Percentiles rank a stretch among this genome's conserved stretches.
These are phyloP conservation scores for Chaenodraco wilsoni DNA, from an alignment of 2,797 vertebrate genomes.

Conservation along the genomic window DNA sequence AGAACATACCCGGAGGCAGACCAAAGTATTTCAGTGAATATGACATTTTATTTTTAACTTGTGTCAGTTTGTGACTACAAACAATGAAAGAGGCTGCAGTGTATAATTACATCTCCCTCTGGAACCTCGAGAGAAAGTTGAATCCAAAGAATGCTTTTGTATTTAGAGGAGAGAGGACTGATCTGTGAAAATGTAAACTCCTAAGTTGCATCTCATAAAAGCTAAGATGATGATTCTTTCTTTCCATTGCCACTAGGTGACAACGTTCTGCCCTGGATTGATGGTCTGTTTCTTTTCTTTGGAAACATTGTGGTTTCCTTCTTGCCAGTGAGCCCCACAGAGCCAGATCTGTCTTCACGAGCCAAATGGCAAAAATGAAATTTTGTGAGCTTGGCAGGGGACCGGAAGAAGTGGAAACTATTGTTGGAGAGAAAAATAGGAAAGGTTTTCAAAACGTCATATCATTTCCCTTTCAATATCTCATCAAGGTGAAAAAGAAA, in stretches of 20 bases:
- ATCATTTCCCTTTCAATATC: conserved; percentile 32
- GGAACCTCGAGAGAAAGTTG: conserved; percentile 2
- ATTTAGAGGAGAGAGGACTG: background rate
- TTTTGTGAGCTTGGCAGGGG: conserved; percentile 48
- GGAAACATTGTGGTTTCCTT: conserved; percentile 38
- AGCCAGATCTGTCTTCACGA: conserved; percentile 60
- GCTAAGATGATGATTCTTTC: conserved; percentile 34
- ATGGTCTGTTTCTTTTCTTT: conserved; percentile 57
- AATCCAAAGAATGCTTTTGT: conserved; percentile 14
- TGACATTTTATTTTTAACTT: conserved; percentile 21
- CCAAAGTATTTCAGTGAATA: conserved; percentile 8
- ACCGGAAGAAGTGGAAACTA: conserved; percentile 44
- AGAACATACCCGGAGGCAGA: conserved; percentile 6
- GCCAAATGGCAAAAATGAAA: conserved; percentile 71
- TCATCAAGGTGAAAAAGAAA: conserved; percentile 38
- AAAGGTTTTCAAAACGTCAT: conserved; percentile 54
- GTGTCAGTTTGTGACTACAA: conserved; percentile 8
- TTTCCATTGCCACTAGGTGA: conserved; percentile 36
- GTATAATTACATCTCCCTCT: background rate
- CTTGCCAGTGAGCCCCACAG: conserved; percentile 53
- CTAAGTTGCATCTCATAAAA: conserved; percentile 16
- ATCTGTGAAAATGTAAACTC: conserved; percentile 12
- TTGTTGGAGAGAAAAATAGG: conserved; percentile 62
- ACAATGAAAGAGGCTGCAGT: conserved; percentile 7
- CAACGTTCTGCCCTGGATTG: conserved; percentile 48